Percentiles rank a stretch among this genome's conserved stretches.
Evolutionary conservation across 2,888 invertebrate genomes (phyloP).

Genomic region (Eupelmus urozonus): DNA sequence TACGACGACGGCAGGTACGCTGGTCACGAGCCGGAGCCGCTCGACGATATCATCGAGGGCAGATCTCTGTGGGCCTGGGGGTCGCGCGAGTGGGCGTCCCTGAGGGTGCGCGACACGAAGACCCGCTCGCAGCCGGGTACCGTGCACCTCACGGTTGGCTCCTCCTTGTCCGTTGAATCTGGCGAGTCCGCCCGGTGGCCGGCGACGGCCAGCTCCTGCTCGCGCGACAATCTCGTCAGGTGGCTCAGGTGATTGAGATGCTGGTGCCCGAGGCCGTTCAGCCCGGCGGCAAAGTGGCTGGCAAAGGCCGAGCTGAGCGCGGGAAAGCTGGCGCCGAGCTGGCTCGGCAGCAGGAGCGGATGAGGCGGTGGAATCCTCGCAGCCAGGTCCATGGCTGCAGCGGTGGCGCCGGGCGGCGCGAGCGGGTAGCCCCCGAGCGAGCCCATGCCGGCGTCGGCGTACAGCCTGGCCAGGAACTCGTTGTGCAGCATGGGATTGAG

Average conservation of each 20-base stretch:
- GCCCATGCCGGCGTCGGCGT: constrained; percentile 82
- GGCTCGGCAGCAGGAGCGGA: constrained; percentile 81
- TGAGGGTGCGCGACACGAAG: constrained; percentile 87
- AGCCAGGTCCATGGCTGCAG: constrained; percentile 69
- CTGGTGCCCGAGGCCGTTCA: constrained; percentile 77
- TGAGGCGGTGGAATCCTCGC: constrained; percentile 79
- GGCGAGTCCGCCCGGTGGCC: constrained; percentile 69
- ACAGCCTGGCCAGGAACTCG: constrained; percentile 87
- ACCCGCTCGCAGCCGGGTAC: constrained; percentile 87
- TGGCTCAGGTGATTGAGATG: constrained; percentile 68
- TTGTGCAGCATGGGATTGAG: constrained; percentile 83
- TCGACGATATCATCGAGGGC: constrained; percentile 66
- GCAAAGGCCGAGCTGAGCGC: constrained; percentile 76
- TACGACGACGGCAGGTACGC: constrained; percentile 66
- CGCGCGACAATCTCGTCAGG: constrained; percentile 64
- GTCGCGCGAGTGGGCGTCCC: constrained; percentile 84
- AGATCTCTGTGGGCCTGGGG: constrained; percentile 74
- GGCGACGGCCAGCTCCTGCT: constrained; percentile 64
- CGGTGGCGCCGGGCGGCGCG: constrained; percentile 73
- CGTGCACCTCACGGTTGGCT: constrained; percentile 85
- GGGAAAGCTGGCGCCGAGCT: constrained; percentile 81
- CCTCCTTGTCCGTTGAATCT: constrained; percentile 75
- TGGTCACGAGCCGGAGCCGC: constrained; percentile 74
- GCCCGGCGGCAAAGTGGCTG: constrained; percentile 72
- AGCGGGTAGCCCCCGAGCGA: constrained; percentile 76